Evolutionary conservation across 2,797 vertebrate species (phyloP).

Genomic region (Hoplostethus mediterraneus): DNA sequence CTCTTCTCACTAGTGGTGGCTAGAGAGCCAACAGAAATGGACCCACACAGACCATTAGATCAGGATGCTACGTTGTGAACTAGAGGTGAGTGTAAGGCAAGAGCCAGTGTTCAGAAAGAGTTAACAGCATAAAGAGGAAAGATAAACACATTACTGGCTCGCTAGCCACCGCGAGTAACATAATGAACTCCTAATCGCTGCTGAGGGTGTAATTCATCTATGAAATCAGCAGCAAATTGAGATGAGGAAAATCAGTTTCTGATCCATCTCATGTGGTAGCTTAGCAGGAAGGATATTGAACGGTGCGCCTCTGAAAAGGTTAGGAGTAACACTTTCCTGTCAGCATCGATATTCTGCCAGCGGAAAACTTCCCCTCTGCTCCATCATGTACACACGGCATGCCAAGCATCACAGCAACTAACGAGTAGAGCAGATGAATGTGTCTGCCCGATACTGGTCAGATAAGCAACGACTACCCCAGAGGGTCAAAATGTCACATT

Average conservation of each 20-base stretch:
- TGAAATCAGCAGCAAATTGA: slow-evolving; percentile 84
- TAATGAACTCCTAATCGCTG: slow-evolving; percentile 85
- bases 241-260: slow-evolving; percentile 83
- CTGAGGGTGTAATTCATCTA: slow-evolving; percentile 85
- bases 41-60: slow-evolving; percentile 46
- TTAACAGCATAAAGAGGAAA: slow-evolving; percentile 80
- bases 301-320: slow-evolving; percentile 76
- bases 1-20: slow-evolving; percentile 54
- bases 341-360: slow-evolving; percentile 78
- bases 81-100: slow-evolving; percentile 41
- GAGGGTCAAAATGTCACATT: slow-evolving; percentile 75
- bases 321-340: slow-evolving; percentile 81
- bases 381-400: slow-evolving; percentile 42
- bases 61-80: slow-evolving; percentile 40
- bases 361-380: slow-evolving; percentile 67
- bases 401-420: slow-evolving; percentile 36
- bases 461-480: slow-evolving; percentile 73
- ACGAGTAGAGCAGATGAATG: slow-evolving; percentile 52
- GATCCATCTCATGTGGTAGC: slow-evolving; percentile 76
- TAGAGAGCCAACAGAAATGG: slow-evolving; percentile 46
- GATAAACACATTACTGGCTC: slow-evolving; percentile 83
- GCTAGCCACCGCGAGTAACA: slow-evolving; percentile 75
- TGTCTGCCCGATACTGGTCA: slow-evolving; percentile 48
- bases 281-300: slow-evolving; percentile 78
- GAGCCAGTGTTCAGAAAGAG: slow-evolving; percentile 64